Conservation (phyloP, 2,113 vertebrate species). For the Crocuta crocuta region DNA sequence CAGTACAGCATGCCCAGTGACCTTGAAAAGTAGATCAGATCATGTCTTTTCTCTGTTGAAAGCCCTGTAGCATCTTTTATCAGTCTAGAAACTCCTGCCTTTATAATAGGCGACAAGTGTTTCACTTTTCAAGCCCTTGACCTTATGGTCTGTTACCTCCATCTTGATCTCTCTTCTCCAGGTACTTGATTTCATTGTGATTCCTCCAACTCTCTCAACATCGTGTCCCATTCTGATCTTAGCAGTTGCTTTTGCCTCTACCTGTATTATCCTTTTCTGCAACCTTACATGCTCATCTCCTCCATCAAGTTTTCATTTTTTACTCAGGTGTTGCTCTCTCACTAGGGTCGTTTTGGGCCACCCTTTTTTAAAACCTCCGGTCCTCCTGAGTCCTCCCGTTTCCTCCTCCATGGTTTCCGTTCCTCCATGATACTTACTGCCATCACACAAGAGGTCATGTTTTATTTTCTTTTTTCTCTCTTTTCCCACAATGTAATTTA, state of each 20-base stretch:
- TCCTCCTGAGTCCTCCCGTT: neutral
- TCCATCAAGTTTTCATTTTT: neutral
- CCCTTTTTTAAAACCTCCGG: slow-evolving; percentile 28
- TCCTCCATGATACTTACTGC: neutral
- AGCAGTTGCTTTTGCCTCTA: neutral
- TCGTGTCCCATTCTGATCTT: neutral
- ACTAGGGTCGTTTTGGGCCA: neutral
- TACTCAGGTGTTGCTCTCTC: neutral
- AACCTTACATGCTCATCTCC: neutral
- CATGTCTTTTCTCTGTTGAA: neutral
- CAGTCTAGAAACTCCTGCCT: neutral
- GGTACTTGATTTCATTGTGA: neutral
- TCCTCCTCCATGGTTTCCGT: neutral
- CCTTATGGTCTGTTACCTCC: neutral
- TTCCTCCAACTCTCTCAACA: neutral
- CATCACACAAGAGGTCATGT: neutral
- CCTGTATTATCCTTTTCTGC: neutral
- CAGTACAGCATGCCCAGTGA: neutral
- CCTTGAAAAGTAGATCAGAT: neutral
- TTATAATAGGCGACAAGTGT: neutral
- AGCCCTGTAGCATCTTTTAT: neutral
- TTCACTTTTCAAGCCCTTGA: neutral
- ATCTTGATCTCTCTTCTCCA: neutral
- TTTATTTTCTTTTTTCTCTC: slow-evolving; percentile 15
- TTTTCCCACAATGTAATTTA: neutral